A percentile compares a stretch with the other conserved stretches of the same genome.
phyloP scores from a whole-genome alignment of 2,888 invertebrate genomes.

The Coelopa pilipes region DNA sequence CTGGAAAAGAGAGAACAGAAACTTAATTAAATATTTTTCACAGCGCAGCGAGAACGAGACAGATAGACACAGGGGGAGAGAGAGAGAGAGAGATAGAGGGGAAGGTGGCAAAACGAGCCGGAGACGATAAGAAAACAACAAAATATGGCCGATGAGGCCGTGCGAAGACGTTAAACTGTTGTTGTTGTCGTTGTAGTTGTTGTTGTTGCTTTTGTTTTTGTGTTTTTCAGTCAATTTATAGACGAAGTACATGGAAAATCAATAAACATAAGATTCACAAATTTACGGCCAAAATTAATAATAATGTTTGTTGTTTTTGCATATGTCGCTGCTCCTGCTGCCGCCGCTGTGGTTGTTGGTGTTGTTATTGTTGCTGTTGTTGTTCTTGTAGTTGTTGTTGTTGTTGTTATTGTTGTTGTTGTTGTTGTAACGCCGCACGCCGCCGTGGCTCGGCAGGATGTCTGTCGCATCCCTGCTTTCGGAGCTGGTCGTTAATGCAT shows the following conservation, averaged over 20 bases:
- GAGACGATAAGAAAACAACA: background rate
- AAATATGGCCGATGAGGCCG: constrained; percentile 16
- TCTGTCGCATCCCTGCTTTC: constrained; percentile 14
- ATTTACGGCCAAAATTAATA: constrained; percentile 61
- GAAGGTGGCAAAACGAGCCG: background rate
- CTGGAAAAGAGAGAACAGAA: background rate
- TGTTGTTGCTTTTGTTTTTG: background rate
- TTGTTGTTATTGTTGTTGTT: no score
- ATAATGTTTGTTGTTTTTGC: constrained; percentile 50
- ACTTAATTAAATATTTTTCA: background rate
- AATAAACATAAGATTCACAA: constrained; percentile 63
- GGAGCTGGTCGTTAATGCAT: constrained; percentile 51
- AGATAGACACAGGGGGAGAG: no score
- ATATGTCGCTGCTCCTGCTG: constrained; percentile 34
- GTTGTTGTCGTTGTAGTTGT: background rate
- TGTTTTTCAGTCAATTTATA: constrained; percentile 11
- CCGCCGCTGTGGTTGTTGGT: constrained; percentile 25
- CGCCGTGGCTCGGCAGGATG: background rate
- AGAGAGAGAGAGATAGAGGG: background rate
- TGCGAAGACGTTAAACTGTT: background rate
- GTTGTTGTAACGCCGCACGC: constrained; percentile 29
- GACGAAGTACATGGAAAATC: constrained; percentile 57
- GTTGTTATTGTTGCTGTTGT: no score
- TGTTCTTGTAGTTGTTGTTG: no score
- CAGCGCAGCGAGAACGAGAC: background rate